A percentile compares a stretch with the other conserved stretches of the same genome.
Conservation (phyloP, 37 sponge, comb jelly and placozoan genomes). For the Hexactinellida sp. region DNA sequence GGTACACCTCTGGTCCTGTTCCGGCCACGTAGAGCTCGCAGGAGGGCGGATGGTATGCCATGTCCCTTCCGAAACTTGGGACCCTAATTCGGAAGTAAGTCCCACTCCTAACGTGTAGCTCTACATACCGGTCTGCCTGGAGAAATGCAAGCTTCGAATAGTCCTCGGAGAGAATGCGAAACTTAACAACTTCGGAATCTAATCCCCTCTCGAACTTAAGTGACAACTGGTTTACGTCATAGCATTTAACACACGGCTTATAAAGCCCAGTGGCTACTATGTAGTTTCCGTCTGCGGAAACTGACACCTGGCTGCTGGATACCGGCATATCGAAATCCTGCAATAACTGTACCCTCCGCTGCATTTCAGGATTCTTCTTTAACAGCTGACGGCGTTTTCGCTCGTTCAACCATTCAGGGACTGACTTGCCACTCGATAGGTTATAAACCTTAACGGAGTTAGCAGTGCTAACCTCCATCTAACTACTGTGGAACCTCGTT, state of each 20-base stretch:
- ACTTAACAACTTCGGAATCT: conserved; percentile 68
- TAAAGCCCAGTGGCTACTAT: conserved; percentile 68
- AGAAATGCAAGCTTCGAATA: conserved; percentile 82
- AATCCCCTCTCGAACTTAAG: conserved; percentile 94
- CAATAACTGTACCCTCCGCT: conserved; percentile 70
- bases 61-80: conserved; percentile 83
- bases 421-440: conserved; percentile 63
- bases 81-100: conserved; percentile 70
- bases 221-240: conserved; percentile 79
- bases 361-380: conserved; percentile 63
- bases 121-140: conserved; percentile 60
- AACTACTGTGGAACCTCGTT: too few relatives aligned
- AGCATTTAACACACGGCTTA: conserved; percentile 77
- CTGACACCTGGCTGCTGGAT: conserved; percentile 36
- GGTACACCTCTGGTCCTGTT: conserved; percentile 61
- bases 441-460: conserved; percentile 87
- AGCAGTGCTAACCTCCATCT: conserved; percentile 73
- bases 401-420: conserved; percentile 94
- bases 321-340: conserved; percentile 94
- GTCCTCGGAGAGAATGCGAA: conserved; percentile 76
- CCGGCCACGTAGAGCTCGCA: conserved; percentile 85
- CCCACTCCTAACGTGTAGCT: conserved; percentile 79
- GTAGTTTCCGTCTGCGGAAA: conserved; percentile 64
- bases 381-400: conserved; percentile 60
- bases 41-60: conserved; percentile 74